Base-by-base conservation (phyloP, 2,888 invertebrate species). In the Cheilosia grossa region DNA sequence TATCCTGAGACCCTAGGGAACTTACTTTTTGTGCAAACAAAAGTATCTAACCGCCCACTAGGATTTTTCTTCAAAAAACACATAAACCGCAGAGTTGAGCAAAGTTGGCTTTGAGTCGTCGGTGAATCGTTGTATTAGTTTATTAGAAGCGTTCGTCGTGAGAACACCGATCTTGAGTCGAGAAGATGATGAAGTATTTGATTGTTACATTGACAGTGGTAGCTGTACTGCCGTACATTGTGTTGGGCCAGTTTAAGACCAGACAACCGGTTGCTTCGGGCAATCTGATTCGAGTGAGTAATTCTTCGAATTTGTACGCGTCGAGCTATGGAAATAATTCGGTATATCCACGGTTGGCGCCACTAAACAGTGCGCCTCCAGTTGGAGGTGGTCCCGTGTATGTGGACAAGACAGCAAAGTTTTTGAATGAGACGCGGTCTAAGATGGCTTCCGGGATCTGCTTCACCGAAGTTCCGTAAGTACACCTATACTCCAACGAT, bases 381-480 rank as follows among this genome's bases (percentile, higher is more conserved):
- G 10, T 64, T 5, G 87, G 86, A n/a, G 85, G 82, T 0, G 72
- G 78, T 2, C 89, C 90, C 0, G 74, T 88, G 15, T 73, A 89
- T 27, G 79, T 90, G 2, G 92, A 92, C 77, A 89, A 89, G 59
- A 90, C 89, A 1, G 90, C 91, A 6, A 87, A 90, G 56, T 92
- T 92, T 56, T 89, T 91, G 51, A 92, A 92, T 69, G 88, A 89
- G 47, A 92, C 92, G 9, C 90, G 93, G 7, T 89, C 89, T 0
- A 88, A 88, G 1, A 91, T 92, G 89, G 89, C 91, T 49, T 88
- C 90, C 53, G 92, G 92, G 4, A 64, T 92, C 64, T 92, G 92
- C 74, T 89, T 87, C 73, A 91, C 88, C 69, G 92, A 92, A 89
- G 92, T 92, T 53, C 90, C 91, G 92, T 92, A 90, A 91, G 92